Evolutionary conservation across 2,113 vertebrate species (phyloP), one percentile per base, ranked within the genome.

Genomic region (Gambusia affinis): DNA sequence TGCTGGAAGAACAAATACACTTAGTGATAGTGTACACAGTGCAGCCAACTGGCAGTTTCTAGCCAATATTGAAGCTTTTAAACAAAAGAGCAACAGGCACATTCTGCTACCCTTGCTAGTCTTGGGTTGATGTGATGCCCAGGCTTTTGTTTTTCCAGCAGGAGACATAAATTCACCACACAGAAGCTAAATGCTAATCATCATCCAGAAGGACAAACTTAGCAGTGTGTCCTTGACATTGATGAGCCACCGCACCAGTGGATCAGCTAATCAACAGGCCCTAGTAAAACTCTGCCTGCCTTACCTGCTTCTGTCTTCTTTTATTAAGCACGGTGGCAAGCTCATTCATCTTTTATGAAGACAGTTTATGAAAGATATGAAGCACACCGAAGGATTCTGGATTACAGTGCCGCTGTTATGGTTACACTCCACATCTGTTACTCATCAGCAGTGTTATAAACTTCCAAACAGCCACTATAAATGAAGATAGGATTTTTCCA

Each of bases 1-100:
- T 93, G 90, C 81, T 78, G 83, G 70, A 87, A 88, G 84, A 92
- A 87, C 87, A 93, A 94, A 94, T 84, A 93, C 76, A 80, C 88
- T 89, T 73, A 72, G 83, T n/a, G 75, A 80, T 91, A 92, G 92
- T 90, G 85, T 81, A 86, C 84, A 90, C 77, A 11, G 47, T 29
- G 64, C 61, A 71, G 77, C 73, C 70, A 67, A 79, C 64, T 79
- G 80, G 73, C 64, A 80, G 79, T 68, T 74, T 73, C 89, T 77
- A 88, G 88, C 88, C 81, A 93, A 93, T 89, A 92, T 89, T 92
- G 79, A 82, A 86, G 82, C 82, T 91, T 81, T 28, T 70, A 64
- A 83, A 71, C 29, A 8, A 28, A 64, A 75, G 54, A 72, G 67
- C 61, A 74, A 78, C 69, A 82, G 84, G 65, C 61, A 82, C 85